phyloP scores from a whole-genome alignment of 2,113 vertebrate genomes.

The Rhombomys opimus region DNA sequence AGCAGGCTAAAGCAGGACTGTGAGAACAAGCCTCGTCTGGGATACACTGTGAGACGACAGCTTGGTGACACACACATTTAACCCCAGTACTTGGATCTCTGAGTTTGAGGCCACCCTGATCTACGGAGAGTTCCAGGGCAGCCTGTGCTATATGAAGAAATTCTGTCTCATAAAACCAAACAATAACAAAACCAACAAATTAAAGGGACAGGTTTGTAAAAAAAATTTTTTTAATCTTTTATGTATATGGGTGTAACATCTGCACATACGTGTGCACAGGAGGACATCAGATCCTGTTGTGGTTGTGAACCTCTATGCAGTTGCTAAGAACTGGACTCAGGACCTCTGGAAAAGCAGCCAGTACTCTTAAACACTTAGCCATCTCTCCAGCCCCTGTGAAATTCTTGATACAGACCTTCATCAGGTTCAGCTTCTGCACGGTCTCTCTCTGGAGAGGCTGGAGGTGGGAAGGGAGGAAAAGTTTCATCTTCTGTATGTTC shows the following conservation, averaged over 20 bases:
- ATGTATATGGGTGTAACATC: no score
- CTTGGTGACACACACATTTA: not conserved
- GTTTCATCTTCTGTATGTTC: conserved; percentile 90
- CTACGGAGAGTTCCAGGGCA: not conserved
- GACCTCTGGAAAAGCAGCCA: no score
- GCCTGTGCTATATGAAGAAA: not conserved
- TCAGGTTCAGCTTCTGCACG: conserved; percentile 82
- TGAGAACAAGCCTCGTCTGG: not conserved
- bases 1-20: not conserved
- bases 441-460: conserved; percentile 89
- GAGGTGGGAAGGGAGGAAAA: conserved; percentile 93
- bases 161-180: not conserved
- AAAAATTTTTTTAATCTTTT: no score
- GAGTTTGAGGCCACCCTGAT: not conserved
- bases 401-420: conserved; percentile 83
- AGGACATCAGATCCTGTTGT: no score
- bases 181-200: not conserved
- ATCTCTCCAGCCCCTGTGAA: not conserved
- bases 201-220: not conserved
- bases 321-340: no score
- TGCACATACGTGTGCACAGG: no score
- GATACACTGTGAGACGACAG: not conserved
- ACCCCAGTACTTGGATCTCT: not conserved
- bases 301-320: no score
- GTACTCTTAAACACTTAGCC: no score